Evolutionary conservation across 2,113 vertebrate genomes (phyloP).

Genomic region (Pygoscelis antarcticus): DNA sequence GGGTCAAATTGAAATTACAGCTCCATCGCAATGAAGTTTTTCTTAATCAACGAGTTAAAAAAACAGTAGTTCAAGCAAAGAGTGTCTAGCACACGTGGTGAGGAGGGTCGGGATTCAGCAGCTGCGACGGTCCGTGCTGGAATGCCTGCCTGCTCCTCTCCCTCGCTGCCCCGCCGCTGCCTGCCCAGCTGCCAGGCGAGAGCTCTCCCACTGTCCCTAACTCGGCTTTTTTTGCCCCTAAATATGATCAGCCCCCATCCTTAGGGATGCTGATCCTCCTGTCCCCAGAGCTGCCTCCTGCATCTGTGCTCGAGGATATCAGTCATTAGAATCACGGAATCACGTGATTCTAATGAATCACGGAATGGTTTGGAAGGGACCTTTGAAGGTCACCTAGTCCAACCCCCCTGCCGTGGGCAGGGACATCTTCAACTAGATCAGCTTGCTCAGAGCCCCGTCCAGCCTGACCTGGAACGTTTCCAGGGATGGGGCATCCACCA

Average conservation of each 20-base stretch:
- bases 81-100: background rate
- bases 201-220: background rate
- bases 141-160: background rate
- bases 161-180: background rate
- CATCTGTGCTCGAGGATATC: background rate
- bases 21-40: background rate
- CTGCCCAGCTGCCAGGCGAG: background rate
- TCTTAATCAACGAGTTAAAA: background rate
- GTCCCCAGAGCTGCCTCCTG: background rate
- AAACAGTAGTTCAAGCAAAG: background rate
- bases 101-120: background rate
- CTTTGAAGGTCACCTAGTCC: accelerated
- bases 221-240: background rate
- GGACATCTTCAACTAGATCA: accelerated
- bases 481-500: background rate
- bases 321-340: accelerated
- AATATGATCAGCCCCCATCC: background rate
- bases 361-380: background rate
- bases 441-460: background rate
- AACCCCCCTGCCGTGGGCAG: background rate
- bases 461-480: background rate
- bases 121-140: background rate
- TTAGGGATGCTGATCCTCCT: background rate
- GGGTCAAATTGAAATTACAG: accelerated
- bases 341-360: too few relatives aligned